Base-by-base conservation (phyloP, 2,113 vertebrate genomes). In the Chlamydotis undulata region DNA sequence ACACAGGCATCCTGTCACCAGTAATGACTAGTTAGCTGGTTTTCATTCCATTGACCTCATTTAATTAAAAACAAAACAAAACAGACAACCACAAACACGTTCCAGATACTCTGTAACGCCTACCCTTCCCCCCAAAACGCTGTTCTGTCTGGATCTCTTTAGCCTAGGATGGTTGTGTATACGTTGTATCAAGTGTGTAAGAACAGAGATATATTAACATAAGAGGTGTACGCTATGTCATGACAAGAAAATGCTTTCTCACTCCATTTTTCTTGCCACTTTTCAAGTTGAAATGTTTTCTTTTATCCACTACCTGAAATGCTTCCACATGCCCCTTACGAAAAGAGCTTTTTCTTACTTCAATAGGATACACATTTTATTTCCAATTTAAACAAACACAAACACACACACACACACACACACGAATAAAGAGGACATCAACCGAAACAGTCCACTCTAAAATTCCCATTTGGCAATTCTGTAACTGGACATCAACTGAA, bases 71-170 rank as follows among this genome's bases (percentile, higher is more conserved):
- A 1, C 17, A 19, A 90, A 86, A 2, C 15, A 24, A 80, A 89
- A 35, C 2, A 56, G 37, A 45, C n/a, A 82, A 67, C 41, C 5
- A 43, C 28, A 73, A 86, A 5, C 14, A 86, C 7, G 89, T 29
- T 43, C 12, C 5, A 35, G 19, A 57, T 43, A 50, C 8, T 55
- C 14, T 59, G 7, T 12, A 75, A 65, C 9, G 67, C 14, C 25
- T 56, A 25, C 23, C 75, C 22, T 49, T 3, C 13, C 12, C 9
- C 1, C 0, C 10, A 33, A 1, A 41, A 56, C 77, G 37, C 3
- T 10, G 53, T 65, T 69, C 82, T 57, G 8, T 90, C 17, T 76
- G 13, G 12, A 9, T 53, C 45, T 89, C 12, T 73, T 71, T 25
- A 79, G 53, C 37, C 26, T 35, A 45, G 37, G 16, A 67, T 10